Percentiles rank a stretch among this genome's conserved stretches.
Evolutionary conservation across 2,113 vertebrate species (phyloP).

Genomic region (Egretta garzetta): DNA sequence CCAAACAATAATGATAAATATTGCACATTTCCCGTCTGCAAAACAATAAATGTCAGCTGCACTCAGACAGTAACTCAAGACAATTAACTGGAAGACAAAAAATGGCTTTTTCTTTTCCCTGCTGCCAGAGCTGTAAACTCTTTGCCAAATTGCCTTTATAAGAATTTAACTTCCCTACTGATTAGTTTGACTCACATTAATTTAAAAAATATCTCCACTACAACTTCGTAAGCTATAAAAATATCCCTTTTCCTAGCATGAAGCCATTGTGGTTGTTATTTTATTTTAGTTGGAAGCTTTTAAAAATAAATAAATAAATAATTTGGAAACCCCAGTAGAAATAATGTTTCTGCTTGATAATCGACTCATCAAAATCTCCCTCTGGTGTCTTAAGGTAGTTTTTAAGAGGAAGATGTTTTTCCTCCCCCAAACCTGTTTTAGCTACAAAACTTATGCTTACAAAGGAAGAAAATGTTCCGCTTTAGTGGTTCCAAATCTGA

Average conservation of each 20-base stretch:
- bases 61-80: constrained; percentile 20
- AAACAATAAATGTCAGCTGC: constrained; percentile 27
- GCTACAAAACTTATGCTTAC: neutral
- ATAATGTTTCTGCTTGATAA: neutral
- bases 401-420: neutral
- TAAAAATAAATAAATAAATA: neutral
- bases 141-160: constrained; percentile 49
- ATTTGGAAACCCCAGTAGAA: neutral
- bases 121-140: constrained; percentile 35
- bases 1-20: constrained; percentile 31
- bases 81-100: constrained; percentile 51
- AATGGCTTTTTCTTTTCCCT: constrained; percentile 7
- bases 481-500: neutral
- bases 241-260: neutral
- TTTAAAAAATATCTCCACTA: constrained; percentile 33
- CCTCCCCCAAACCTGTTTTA: neutral
- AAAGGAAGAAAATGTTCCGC: neutral
- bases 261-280: neutral
- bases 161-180: constrained; percentile 52
- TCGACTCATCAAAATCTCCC: neutral
- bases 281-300: neutral
- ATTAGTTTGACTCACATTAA: constrained; percentile 51
- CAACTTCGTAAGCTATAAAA: constrained; percentile 8
- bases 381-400: neutral
- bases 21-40: neutral